Percentiles rank a stretch among this genome's conserved stretches.
phyloP scores from a whole-genome alignment of 2,113 vertebrate genomes.

The Cyanoliseus patagonus region DNA sequence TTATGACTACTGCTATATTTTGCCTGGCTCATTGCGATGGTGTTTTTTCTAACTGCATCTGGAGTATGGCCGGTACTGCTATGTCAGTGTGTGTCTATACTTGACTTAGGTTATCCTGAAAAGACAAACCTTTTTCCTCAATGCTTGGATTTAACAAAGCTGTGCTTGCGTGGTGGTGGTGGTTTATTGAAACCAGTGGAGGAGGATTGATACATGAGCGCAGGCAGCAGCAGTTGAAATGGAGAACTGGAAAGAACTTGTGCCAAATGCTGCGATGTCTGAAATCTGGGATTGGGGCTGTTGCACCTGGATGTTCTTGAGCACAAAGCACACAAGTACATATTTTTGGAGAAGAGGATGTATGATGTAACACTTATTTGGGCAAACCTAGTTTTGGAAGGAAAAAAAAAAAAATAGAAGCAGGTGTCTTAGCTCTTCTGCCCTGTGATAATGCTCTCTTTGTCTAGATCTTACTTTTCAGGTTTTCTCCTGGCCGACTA shows the following conservation, averaged over 20 bases:
- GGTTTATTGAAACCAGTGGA: background rate
- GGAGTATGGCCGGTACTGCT: background rate
- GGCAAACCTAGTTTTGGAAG: background rate
- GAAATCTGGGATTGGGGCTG: background rate
- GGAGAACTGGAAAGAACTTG: background rate
- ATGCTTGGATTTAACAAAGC: fast-evolving
- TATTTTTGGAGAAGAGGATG: background rate
- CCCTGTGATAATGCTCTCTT: background rate
- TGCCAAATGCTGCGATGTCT: background rate
- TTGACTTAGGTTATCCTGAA: background rate
- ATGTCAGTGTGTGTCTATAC: background rate
- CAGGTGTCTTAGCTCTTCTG: background rate
- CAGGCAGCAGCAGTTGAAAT: background rate
- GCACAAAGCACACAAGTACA: background rate
- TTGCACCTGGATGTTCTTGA: background rate
- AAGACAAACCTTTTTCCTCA: background rate
- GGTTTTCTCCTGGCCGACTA: fast-evolving
- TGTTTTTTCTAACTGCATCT: background rate
- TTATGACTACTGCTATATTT: background rate
- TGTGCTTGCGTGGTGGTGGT: background rate
- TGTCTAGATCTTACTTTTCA: background rate
- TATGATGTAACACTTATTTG: background rate
- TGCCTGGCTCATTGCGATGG: background rate
- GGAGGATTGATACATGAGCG: background rate
- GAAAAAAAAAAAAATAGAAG: background rate